A percentile compares a stretch with the other conserved stretches of the same genome.
phyloP scores from a whole-genome alignment of 2,888 invertebrate species.

The Allophyes oxyacanthae region DNA sequence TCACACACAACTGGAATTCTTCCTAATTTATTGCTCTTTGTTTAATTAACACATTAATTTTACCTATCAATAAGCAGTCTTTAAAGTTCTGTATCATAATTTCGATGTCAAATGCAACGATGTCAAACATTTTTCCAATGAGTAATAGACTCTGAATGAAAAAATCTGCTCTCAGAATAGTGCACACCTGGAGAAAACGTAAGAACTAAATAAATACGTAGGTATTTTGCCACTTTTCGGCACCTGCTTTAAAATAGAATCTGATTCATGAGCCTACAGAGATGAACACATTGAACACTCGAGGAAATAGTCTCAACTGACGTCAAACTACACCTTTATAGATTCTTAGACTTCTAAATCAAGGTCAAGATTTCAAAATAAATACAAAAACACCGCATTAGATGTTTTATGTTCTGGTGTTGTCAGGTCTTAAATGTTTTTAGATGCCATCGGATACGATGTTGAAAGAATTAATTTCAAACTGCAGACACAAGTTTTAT shows the following conservation, averaged over 20 bases:
- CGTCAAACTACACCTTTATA: constrained; percentile 78
- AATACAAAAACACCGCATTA: constrained; percentile 50
- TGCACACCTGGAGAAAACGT: constrained; percentile 66
- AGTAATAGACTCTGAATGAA: constrained; percentile 41
- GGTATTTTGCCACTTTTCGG: constrained; percentile 75
- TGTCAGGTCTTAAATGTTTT: constrained; percentile 50
- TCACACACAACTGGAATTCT: neutral
- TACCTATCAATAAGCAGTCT: constrained; percentile 63
- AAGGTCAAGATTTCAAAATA: constrained; percentile 61
- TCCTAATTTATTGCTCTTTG: neutral
- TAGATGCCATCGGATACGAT: constrained; percentile 24
- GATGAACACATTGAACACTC: constrained; percentile 63
- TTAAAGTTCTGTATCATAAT: constrained; percentile 65
- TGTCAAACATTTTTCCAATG: constrained; percentile 64
- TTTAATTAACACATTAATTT: constrained; percentile 20
- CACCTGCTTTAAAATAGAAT: constrained; percentile 75
- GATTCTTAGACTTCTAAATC: constrained; percentile 67
- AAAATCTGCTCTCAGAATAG: constrained; percentile 52
- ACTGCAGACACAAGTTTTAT: constrained; percentile 6
- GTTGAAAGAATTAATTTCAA: constrained; percentile 28
- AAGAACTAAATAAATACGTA: constrained; percentile 65
- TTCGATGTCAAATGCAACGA: constrained; percentile 71
- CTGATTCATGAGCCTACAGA: constrained; percentile 79
- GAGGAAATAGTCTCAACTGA: constrained; percentile 78
- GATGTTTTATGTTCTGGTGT: constrained; percentile 50